Base-by-base conservation (phyloP, 2,888 invertebrate species). In the Plebejus argus region DNA sequence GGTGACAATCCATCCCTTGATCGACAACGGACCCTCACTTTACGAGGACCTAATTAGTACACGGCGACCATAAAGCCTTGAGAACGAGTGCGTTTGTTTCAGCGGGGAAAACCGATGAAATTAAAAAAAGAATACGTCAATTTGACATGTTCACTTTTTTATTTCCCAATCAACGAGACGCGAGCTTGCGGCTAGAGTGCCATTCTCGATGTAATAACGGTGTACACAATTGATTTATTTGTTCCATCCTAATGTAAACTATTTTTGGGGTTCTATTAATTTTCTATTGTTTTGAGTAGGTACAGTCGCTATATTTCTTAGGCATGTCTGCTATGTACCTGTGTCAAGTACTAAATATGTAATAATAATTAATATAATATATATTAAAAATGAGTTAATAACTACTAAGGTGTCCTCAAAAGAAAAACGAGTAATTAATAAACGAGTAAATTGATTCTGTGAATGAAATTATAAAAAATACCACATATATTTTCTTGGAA, bases 11-110 rank as follows among this genome's bases (percentile, higher is more conserved):
- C 89, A 85, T 89, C 89, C 84, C 85, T 88, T 91, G 91, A 92
- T 93, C 91, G 92, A 92, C 90, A 90, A 86, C 84, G 83, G 86
- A 85, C 87, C 88, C 88, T 87, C 85, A 79, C 81, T 90, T 91
- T 90, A 92, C 88, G 91, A 91, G 89, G 84, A 84, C 85, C 89
- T 93, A 92, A 92, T 93, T 92, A 92, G 88, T 83, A 84, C 87
- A 89, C 85, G 76, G 71, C 35, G 76, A 83, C 84, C 78, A 81
- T 80, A 81, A 81, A 81, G 81, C 80, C 81, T 79, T 81, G 80
- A 80, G 79, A 79, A 78, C 78, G 71, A 66, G 66, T 66, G 66
- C 66, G 66, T 33, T 66, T 66, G 66, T 66, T 66, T 66, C 15
- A 66, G 66, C 66, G 66, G 66, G 66, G 28, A 66, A 66, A 66